phyloP scores from a whole-genome alignment of 1,140 invertebrate species.

The Brachionus asplanchnoidis region DNA sequence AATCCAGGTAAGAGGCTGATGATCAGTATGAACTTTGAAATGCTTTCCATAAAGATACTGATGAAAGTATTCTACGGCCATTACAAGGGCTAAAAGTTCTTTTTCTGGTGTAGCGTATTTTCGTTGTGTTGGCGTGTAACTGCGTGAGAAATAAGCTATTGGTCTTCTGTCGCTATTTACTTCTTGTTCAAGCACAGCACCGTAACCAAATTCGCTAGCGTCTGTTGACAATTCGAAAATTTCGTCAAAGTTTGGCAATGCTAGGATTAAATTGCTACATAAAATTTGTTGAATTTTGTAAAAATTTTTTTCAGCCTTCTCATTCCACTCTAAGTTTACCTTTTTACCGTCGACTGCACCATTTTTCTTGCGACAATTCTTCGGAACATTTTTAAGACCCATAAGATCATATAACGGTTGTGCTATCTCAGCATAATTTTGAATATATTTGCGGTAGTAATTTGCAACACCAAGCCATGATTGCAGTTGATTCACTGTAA shows the following conservation, averaged over 20 bases:
- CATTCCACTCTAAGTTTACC: not conserved
- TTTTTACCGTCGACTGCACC: not conserved
- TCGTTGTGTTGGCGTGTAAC: not conserved
- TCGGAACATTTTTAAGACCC: too few relatives aligned
- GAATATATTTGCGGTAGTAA: slow-evolving; percentile 48
- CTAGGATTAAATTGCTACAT: not conserved
- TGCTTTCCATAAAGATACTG: slow-evolving; percentile 54
- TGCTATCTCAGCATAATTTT: slow-evolving; percentile 45
- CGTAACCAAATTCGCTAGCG: not conserved
- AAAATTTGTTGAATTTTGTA: not conserved
- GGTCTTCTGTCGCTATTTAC: not conserved
- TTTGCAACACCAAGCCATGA: slow-evolving; percentile 48
- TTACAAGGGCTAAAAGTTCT: slow-evolving; percentile 53
- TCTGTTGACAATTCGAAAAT: not conserved
- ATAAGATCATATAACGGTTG: slow-evolving; percentile 37
- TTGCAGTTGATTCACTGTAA: slow-evolving; percentile 17
- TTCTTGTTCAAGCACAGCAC: not conserved
- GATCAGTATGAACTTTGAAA: slow-evolving; percentile 58
- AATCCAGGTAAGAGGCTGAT: slow-evolving; percentile 56
- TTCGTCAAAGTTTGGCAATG: not conserved
- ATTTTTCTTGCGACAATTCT: not conserved
- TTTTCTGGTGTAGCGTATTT: slow-evolving; percentile 51
- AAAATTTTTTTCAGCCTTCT: not conserved
- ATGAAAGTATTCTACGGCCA: slow-evolving; percentile 53
- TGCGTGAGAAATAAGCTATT: not conserved